Evolutionary conservation across 2,888 invertebrate genomes (phyloP), one percentile per base, ranked within the genome.

Genomic region (Pterostichus niger): DNA sequence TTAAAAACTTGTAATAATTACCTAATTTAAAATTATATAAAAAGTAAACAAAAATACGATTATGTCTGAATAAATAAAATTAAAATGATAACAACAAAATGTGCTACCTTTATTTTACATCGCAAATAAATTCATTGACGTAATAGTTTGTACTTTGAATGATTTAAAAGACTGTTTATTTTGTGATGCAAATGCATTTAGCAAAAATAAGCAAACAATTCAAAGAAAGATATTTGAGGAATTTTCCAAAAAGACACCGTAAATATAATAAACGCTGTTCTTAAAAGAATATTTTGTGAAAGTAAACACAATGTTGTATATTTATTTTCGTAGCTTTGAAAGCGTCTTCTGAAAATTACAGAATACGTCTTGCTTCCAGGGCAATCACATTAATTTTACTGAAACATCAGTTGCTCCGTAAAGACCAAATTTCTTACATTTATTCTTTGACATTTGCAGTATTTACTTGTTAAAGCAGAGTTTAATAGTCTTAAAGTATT

Each of bases 301-400:
- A 35, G 64, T 64, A 64, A 64, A 64, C 64, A 64, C 13, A 40
- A 11, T 5, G 33, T 35, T 64, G 59, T 31, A 31, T 64, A 64
- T 64, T 64, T 64, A 64, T 64, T 64, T 33, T 35, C 64, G 31
- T 35, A 64, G 64, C 64, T 64, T 64, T 64, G 35, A 64, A 13
- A n/a, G 11, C n/a, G 2, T 10, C 13, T 49, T 49, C 24, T 59
- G 31, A 31, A 59, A 59, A 59, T 31, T 24, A 59, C 24, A 59
- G 31, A 24, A 24, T 24, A 24, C 24, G 24, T 49, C 24, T 59
- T 59, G 59, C 9, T 59, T 59, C 59, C 59, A 35, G 33, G 35
- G 33, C 33, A 64, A 59, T 59, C 59, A 59, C 31, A 24, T 56
- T 56, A 56, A 56, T 24, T 17, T 56, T 46, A 46, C n/a, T 5